Evolutionary conservation across 1,140 invertebrate genomes (phyloP).

Genomic region (Parasteatoda tepidariorum): DNA sequence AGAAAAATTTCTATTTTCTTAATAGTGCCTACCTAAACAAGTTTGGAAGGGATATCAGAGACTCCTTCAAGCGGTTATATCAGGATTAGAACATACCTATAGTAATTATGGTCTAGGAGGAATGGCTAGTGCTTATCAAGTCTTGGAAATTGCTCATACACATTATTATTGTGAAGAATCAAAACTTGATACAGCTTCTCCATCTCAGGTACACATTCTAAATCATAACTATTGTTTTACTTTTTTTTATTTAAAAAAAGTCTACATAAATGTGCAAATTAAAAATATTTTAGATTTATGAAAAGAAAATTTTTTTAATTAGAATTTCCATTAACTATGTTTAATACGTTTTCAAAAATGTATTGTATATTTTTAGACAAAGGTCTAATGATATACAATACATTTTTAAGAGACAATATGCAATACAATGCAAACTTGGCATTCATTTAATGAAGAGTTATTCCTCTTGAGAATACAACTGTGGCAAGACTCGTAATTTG

Average conservation of each 20-base stretch:
- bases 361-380: too few species aligned
- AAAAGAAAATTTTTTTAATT: too few species aligned
- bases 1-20: background rate
- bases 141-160: slow-evolving; percentile 97
- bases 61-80: slow-evolving; percentile 86
- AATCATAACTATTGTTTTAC: background rate
- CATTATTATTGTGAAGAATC: slow-evolving; percentile 87
- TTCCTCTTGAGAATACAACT: too few species aligned
- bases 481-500: too few species aligned
- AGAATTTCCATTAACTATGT: too few species aligned
- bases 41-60: slow-evolving; percentile 98
- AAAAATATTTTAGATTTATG: background rate
- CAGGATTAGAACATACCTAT: slow-evolving; percentile 92
- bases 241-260: slow-evolving; percentile 35
- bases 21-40: slow-evolving; percentile 83
- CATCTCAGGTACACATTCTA: slow-evolving; percentile 63
- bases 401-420: too few species aligned
- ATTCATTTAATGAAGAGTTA: too few species aligned
- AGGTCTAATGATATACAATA: too few species aligned
- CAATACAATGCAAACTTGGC: too few species aligned
- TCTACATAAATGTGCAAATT: too few species aligned
- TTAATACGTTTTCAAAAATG: too few species aligned
- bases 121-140: slow-evolving; percentile 91
- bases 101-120: slow-evolving; percentile 94
- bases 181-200: slow-evolving; percentile 64